Base-by-base conservation (phyloP, 2,888 invertebrate genomes). In the Hydroisotoma schaefferi region DNA sequence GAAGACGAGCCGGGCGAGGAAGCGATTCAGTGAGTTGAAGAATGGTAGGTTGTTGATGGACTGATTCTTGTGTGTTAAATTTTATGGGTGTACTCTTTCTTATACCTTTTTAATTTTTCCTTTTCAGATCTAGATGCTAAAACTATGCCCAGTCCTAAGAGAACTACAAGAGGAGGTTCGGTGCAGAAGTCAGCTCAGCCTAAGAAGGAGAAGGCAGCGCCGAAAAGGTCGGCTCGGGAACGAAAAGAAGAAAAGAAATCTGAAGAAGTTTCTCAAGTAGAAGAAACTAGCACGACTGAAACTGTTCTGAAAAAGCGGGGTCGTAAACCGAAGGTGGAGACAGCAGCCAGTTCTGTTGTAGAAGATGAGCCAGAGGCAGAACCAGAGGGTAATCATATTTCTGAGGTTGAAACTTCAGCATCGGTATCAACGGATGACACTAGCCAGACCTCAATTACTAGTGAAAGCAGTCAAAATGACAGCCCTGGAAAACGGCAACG, bases 401-500 rank as follows among this genome's bases (percentile, higher is more conserved):
- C 15, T 15, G 8, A 33, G 15, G 33, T 10, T 33, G 33, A 33
- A 10, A 33, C 8, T 33, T 15, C 33, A 33, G 15, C 8, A 15
- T 33, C 33, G 33, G 8, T 15, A 10, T 33, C 33, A 33, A 10
- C 15, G 15, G 33, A 33, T 15, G 33, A 33, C 8, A 33, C 33
- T 8, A 33, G 33, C 33, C 33, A 33, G 15, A 33, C 15, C 8
- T 33, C 33, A 8, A 10, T 33, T 8, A 10, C 33, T 10, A 33
- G 33, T 33, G 33, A 20, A 12, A 43, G 43, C 18, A 43, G 43
- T 20, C 6, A 28, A 8, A 5, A 10, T 28, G 49, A 49, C 8
- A 28, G 28, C n/a, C 49, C 49, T 28, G 15, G n/a, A 22, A 49
- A 49, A 29, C 27, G 49, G 4, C 49, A 49, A 18, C 27, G 49